Evolutionary conservation across 2,797 vertebrate species (phyloP).

Genomic region (Sylvia borin): DNA sequence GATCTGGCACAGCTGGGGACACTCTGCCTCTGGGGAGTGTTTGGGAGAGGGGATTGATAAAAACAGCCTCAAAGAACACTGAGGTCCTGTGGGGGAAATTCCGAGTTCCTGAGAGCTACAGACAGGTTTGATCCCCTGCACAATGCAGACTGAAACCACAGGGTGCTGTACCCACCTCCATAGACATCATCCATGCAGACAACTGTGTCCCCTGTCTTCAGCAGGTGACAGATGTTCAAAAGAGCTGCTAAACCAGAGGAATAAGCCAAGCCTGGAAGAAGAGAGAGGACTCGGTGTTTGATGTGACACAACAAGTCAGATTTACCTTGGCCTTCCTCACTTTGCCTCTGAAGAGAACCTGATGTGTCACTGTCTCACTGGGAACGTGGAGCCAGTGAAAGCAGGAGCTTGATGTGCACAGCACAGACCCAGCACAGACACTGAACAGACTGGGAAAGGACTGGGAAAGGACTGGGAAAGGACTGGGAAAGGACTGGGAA

Average conservation of each 20-base stretch:
- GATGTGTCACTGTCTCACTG: not conserved
- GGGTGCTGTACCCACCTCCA: constrained; percentile 79
- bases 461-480: not conserved
- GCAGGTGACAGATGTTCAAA: constrained; percentile 86
- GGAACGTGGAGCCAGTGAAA: not conserved
- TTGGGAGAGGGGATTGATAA: no score
- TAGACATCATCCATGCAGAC: constrained; percentile 93
- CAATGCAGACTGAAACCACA: no score
- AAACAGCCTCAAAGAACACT: no score
- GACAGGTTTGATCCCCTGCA: no score
- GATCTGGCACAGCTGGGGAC: no score
- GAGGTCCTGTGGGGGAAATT: no score
- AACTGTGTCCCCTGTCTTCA: constrained; percentile 87
- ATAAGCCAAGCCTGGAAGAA: constrained; percentile 83
- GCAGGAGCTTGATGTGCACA: not conserved
- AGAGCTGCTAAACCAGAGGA: constrained; percentile 91
- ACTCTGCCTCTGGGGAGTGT: no score
- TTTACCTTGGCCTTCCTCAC: not conserved
- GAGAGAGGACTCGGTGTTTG: not conserved
- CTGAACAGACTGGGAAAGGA: not conserved
- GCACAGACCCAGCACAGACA: not conserved
- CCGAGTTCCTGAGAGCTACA: no score
- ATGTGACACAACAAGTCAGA: not conserved
- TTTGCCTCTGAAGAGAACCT: not conserved
- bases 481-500: not conserved